Evolutionary conservation across 1,140 invertebrate species (phyloP).

Genomic region (Cydia pomonella): DNA sequence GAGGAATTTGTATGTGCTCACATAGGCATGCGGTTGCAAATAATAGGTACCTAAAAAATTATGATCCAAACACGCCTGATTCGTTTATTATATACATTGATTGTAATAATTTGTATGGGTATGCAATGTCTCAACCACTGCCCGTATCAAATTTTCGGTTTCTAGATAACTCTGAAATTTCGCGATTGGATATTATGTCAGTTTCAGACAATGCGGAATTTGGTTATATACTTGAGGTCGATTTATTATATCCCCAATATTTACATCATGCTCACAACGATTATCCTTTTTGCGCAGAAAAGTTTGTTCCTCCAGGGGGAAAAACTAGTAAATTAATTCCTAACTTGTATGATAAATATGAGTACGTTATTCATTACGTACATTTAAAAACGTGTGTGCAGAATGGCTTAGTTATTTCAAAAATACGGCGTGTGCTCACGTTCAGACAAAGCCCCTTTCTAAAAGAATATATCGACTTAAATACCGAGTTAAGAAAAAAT

Average conservation of each 20-base stretch:
- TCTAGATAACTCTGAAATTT: not conserved
- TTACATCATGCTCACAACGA: constrained; percentile 70
- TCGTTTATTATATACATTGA: constrained; percentile 64
- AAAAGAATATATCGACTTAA: constrained; percentile 50
- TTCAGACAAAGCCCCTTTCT: constrained; percentile 68
- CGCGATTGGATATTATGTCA: constrained; percentile 49
- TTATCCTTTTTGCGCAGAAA: constrained; percentile 64
- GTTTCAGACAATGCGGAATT: constrained; percentile 48
- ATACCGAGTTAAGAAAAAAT: constrained; percentile 51
- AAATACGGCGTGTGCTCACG: constrained; percentile 64
- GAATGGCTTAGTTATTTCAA: constrained; percentile 58
- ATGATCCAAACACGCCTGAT: constrained; percentile 34
- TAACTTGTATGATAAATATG: constrained; percentile 50
- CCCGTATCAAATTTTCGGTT: constrained; percentile 29
- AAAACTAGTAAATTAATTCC: constrained; percentile 52
- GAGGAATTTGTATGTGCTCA: constrained; percentile 17
- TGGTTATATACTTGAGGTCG: constrained; percentile 71
- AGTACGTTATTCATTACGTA: constrained; percentile 70
- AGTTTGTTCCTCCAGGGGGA: constrained; percentile 35
- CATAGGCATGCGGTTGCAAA: constrained; percentile 1
- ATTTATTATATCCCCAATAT: constrained; percentile 52
- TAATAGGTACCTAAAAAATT: constrained; percentile 29
- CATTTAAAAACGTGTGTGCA: constrained; percentile 59
- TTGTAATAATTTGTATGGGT: constrained; percentile 74
- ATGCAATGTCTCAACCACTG: constrained; percentile 48